These are phyloP conservation scores for Chironomus striatipennis DNA, from an alignment of 1,140 invertebrate genomes.

Conservation along the genomic window DNA sequence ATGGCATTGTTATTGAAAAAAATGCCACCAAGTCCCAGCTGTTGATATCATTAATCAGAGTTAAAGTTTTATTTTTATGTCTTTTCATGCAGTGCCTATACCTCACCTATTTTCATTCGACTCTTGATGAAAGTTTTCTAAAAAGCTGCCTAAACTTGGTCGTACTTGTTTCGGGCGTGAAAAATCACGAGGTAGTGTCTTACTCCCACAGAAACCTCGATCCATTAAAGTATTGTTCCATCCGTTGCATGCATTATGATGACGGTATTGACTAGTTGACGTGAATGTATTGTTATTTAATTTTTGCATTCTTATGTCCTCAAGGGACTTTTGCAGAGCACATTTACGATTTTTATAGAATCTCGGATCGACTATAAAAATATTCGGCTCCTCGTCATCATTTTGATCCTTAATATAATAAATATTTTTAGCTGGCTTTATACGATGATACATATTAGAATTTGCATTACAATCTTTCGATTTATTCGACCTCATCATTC, in stretches of 20 bases:
- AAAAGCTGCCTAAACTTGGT: background rate
- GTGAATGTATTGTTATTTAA: background rate
- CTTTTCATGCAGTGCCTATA: background rate
- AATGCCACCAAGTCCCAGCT: background rate
- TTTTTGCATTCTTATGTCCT: slow-evolving; percentile 4
- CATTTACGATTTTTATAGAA: background rate
- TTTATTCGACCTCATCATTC: background rate
- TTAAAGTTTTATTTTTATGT: background rate
- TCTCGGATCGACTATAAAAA: slow-evolving; percentile 6
- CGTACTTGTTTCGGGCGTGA: background rate
- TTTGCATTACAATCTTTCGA: background rate
- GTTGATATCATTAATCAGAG: background rate
- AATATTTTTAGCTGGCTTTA: slow-evolving; percentile 6
- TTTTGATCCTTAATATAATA: background rate
- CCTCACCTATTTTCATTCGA: background rate
- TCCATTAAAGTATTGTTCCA: slow-evolving; percentile 1
- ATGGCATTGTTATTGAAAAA: background rate
- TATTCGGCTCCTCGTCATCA: background rate
- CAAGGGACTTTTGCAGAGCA: background rate
- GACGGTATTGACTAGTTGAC: background rate
- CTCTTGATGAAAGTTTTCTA: background rate
- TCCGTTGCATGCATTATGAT: background rate
- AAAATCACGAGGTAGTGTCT: background rate
- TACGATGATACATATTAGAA: background rate
- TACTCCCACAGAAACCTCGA: background rate